Evolutionary conservation across 2,888 invertebrate genomes (phyloP).

Genomic region (Mythimna pallens): DNA sequence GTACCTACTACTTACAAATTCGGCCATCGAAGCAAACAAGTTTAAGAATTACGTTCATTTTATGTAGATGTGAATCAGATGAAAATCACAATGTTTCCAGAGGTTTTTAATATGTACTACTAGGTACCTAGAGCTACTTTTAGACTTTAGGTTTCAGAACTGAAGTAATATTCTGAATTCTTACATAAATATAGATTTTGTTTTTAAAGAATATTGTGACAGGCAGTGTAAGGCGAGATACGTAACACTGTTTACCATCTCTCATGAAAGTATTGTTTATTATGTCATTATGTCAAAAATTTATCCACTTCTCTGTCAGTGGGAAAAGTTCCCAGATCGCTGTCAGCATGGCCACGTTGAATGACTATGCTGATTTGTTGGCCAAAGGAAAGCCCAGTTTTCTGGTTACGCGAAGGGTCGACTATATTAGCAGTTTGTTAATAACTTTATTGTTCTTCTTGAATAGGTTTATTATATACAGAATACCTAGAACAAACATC

Average conservation of each 20-base stretch:
- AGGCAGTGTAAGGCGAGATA: not conserved
- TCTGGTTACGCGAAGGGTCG: no score
- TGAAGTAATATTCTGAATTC: slow-evolving; percentile 22
- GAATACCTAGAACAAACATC: no score
- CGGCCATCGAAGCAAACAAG: slow-evolving; percentile 6
- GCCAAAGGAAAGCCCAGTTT: no score
- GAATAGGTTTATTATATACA: no score
- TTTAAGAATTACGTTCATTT: slow-evolving; percentile 20
- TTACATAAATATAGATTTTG: not conserved
- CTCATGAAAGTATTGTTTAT: not conserved
- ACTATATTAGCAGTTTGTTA: no score
- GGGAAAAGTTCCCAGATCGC: no score
- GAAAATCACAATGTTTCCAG: slow-evolving; percentile 12
- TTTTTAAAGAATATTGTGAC: slow-evolving; percentile 17
- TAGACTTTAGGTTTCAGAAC: slow-evolving; percentile 17
- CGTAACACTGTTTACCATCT: not conserved
- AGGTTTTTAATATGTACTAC: slow-evolving; percentile 12
- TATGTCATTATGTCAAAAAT: not conserved
- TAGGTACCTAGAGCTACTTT: slow-evolving; percentile 18
- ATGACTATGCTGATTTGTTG: no score
- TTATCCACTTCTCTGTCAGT: no score
- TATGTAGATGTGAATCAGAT: slow-evolving; percentile 24
- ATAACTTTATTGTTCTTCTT: no score
- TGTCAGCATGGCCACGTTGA: no score
- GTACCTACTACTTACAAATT: slow-evolving; percentile 11